Base-by-base conservation (phyloP, 2,113 vertebrate species). In the Notarius lentiginosus region DNA sequence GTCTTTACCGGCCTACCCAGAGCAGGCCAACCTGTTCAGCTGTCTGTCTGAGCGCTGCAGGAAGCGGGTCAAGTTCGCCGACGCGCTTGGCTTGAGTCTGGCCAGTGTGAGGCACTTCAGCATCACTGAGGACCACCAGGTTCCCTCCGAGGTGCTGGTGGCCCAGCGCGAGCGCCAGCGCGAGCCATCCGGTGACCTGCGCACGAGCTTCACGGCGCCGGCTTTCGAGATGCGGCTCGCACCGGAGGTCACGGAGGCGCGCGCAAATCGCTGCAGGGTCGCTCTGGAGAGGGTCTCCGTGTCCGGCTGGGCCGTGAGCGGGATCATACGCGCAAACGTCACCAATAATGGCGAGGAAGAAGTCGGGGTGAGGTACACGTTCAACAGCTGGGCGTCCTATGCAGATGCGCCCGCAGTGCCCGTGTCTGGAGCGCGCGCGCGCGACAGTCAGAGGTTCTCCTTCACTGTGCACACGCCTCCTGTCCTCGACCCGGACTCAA, bases 41-140 rank as follows among this genome's bases (percentile, higher is more conserved):
- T 90, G 85, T 0, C 56, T 75, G 0, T 90, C 66, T 2, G 22
- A 88, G 1, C 92, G 92, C 89, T 95, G 92, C 85, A 94, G 96
- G 88, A 98, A 98, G 92, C 93, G 95, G 27, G 97, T 99, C 24
- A 96, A 96, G 92, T 99, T 99, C 90, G 97, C 97, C 0, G 97
- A 99, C 92, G 90, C 97, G 0, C 47, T 97, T 91, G 97, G 97
- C 1, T 92, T 98, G 87, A 93, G 89, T 87, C 94, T 99, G 89
- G 96, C 96, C 88, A 96, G 96, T 88, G 95, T 99, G 56, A 96
- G 95, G 90, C 96, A 96, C 94, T 98, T 97, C 94, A 96, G 92
- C 93, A 86, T 94, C 8, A 89, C 95, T 5, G 97, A 98, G 34
- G 97, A 97, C 63, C 97, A 97, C 5, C 93, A 91, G 53, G 92